These are phyloP conservation scores for Cynocephalus volans DNA, from an alignment of 2,113 vertebrate genomes.

Conservation along the genomic window DNA sequence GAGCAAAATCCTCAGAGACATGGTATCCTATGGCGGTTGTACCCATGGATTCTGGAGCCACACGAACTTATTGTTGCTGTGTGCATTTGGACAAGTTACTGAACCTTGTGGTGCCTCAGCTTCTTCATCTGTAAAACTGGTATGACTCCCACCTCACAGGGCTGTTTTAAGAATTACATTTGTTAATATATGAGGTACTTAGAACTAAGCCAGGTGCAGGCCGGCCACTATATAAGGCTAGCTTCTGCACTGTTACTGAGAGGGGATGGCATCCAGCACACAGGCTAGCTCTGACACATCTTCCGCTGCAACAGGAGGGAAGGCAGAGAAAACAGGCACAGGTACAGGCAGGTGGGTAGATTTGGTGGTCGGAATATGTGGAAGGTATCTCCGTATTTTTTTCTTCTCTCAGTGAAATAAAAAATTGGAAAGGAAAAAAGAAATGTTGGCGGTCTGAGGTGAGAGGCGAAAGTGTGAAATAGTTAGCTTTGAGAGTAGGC, in stretches of 20 bases:
- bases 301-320: not conserved
- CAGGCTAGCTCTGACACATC: rapidly evolving
- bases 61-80: not conserved
- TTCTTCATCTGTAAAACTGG: not conserved
- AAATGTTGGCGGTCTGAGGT: not conserved
- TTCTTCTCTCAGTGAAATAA: not conserved
- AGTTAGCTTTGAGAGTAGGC: not conserved
- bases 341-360: not conserved
- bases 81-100: not conserved
- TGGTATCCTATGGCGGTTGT: rapidly evolving
- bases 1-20: not conserved
- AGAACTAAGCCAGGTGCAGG: not conserved
- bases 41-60: rapidly evolving
- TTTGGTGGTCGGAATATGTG: not conserved
- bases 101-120: not conserved
- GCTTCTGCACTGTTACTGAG: not conserved
- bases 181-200: not conserved
- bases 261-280: not conserved
- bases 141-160: not conserved
- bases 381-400: not conserved
- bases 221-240: rapidly evolving
- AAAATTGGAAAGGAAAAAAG: not conserved
- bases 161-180: not conserved
- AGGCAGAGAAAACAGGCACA: not conserved
- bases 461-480: not conserved